Evolutionary conservation across 1,140 invertebrate genomes (phyloP).

Genomic region (Sycophaga agraensis): DNA sequence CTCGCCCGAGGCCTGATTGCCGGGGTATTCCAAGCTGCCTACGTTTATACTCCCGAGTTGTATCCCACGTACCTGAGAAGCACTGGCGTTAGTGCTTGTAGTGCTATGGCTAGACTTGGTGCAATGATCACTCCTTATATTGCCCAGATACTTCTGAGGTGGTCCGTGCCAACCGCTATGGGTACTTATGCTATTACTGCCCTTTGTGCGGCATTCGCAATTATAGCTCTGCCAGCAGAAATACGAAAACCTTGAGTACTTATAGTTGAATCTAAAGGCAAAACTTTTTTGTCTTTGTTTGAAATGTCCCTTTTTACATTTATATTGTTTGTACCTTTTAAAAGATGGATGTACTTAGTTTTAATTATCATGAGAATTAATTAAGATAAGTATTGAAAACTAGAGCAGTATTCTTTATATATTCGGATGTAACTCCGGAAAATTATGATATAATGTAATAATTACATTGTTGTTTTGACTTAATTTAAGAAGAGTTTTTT

Average conservation of each 20-base stretch:
- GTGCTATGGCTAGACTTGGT: constrained; percentile 86
- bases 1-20: constrained; percentile 89
- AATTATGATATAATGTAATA: no score
- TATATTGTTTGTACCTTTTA: no score
- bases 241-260: constrained; percentile 66
- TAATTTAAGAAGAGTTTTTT: no score
- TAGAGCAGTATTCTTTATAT: no score
- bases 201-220: constrained; percentile 71
- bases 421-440: no score
- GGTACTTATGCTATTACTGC: constrained; percentile 74
- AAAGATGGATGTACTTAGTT: neutral
- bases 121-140: constrained; percentile 93
- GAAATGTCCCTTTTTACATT: no score
- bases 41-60: constrained; percentile 94
- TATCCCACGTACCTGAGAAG: constrained; percentile 88
- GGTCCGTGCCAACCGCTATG: constrained; percentile 72
- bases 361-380: neutral
- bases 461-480: no score
- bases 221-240: constrained; percentile 77
- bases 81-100: constrained; percentile 86
- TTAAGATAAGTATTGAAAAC: neutral
- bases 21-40: constrained; percentile 91
- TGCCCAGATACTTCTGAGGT: constrained; percentile 80
- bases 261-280: no score
- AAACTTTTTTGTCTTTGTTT: no score